Percentiles rank a stretch among this genome's conserved stretches.
These are phyloP conservation scores for Clytia hemisphaerica DNA, from an alignment of 30 jellyfish, hydroid and myxozoan species.

Conservation along the genomic window DNA sequence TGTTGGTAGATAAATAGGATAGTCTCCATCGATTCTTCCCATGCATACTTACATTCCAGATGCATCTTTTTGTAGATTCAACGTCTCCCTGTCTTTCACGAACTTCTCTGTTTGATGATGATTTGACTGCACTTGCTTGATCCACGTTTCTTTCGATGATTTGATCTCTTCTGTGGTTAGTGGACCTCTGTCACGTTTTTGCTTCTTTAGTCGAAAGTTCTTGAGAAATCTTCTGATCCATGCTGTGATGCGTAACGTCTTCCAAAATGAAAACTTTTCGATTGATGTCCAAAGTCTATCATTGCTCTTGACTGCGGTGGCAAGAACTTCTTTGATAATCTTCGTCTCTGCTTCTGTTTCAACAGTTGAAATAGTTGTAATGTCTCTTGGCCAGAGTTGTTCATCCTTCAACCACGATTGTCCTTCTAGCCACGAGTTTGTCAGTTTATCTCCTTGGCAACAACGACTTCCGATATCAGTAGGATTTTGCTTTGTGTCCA, in stretches of 20 bases:
- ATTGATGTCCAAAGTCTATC: not conserved
- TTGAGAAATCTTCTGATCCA: constrained; percentile 6
- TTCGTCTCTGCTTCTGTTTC: constrained; percentile 9
- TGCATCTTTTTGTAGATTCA: not conserved
- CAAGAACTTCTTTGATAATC: constrained; percentile 22
- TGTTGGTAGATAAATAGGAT: constrained; percentile 41
- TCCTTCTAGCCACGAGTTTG: constrained; percentile 61
- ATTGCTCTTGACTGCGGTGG: constrained; percentile 7
- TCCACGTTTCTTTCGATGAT: not conserved
- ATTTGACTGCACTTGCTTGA: not conserved
- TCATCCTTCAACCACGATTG: constrained; percentile 62
- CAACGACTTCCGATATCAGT: constrained; percentile 57
- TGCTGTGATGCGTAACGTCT: constrained; percentile 29
- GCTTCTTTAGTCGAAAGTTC: not conserved
- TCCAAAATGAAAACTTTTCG: constrained; percentile 3
- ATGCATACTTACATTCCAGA: constrained; percentile 30
- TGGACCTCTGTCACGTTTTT: constrained; percentile 3
- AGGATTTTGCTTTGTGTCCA: constrained; percentile 30
- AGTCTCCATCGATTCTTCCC: constrained; percentile 48
- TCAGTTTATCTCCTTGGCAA: constrained; percentile 31
- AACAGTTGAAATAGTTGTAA: not conserved
- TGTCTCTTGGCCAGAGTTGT: constrained; percentile 53
- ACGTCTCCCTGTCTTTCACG: not conserved
- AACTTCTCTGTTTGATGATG: not conserved
- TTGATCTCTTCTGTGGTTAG: not conserved